Evolutionary conservation across 1,140 invertebrate species (phyloP).

Genomic region (Zaprionus ornatus): DNA sequence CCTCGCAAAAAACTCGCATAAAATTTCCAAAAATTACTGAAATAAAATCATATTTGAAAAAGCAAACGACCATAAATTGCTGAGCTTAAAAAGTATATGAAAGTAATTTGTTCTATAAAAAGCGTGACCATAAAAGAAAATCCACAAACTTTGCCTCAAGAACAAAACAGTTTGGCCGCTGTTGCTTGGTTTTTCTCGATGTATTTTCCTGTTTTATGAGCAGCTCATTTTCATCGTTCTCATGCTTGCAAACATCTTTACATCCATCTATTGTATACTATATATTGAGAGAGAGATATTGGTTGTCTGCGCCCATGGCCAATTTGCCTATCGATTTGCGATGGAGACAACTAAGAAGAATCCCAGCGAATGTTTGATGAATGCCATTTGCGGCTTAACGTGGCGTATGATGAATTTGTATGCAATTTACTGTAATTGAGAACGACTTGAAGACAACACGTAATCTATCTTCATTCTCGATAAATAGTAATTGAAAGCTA

Average conservation of each 20-base stretch:
- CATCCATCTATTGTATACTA: constrained; percentile 14
- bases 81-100: constrained; percentile 63
- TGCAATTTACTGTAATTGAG: constrained; percentile 15
- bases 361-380: constrained; percentile 62
- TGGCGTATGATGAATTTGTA: constrained; percentile 32
- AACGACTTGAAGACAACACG: constrained; percentile 17
- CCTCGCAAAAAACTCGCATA: too few relatives aligned
- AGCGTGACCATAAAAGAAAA: constrained; percentile 68
- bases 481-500: constrained; percentile 56
- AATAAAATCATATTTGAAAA: constrained; percentile 49
- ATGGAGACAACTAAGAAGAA: constrained; percentile 25
- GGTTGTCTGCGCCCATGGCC: constrained; percentile 51
- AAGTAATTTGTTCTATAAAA: constrained; percentile 71
- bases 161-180: constrained; percentile 64
- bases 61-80: constrained; percentile 59
- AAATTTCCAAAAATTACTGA: neutral
- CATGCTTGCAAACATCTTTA: constrained; percentile 27
- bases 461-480: constrained; percentile 27
- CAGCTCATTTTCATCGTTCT: constrained; percentile 44
- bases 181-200: constrained; percentile 37
- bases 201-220: constrained; percentile 64
- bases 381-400: constrained; percentile 58
- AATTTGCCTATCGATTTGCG: constrained; percentile 78
- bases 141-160: constrained; percentile 58
- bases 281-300: constrained; percentile 54